Conservation (phyloP, 2,797 vertebrate genomes). For the Parauchenoglanis punctatus region DNA sequence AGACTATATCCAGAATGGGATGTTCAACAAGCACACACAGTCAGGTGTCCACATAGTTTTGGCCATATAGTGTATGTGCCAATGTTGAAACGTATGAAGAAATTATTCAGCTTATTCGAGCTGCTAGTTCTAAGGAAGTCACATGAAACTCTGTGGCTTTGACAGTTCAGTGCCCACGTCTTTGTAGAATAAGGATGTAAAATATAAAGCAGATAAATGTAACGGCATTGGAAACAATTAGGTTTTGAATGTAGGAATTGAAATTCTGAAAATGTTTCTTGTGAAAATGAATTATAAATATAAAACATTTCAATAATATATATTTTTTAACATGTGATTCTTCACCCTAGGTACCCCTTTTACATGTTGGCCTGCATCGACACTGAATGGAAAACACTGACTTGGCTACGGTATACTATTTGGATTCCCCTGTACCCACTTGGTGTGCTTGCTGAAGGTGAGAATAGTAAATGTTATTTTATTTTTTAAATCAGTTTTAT, state of each 20-base stretch:
- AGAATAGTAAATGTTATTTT: conserved; percentile 21
- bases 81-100: neutral
- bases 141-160: neutral
- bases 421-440: conserved; percentile 95
- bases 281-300: neutral
- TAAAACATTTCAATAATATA: neutral
- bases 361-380: conserved; percentile 92
- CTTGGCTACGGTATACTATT: conserved; percentile 91
- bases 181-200: neutral
- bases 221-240: neutral
- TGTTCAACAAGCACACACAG: neutral
- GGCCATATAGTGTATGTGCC: neutral
- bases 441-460: conserved; percentile 91
- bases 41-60: neutral
- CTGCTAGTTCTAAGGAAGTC: conserved; percentile 15
- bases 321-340: neutral
- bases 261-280: neutral
- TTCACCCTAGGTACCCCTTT: conserved; percentile 86
- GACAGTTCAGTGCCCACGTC: neutral
- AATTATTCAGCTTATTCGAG: neutral
- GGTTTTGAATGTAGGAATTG: neutral
- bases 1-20: neutral
- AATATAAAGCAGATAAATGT: neutral
- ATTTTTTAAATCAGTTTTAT: neutral
- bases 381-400: conserved; percentile 91